phyloP scores from a whole-genome alignment of 2,888 invertebrate genomes.

The Pterobdella sp. region DNA sequence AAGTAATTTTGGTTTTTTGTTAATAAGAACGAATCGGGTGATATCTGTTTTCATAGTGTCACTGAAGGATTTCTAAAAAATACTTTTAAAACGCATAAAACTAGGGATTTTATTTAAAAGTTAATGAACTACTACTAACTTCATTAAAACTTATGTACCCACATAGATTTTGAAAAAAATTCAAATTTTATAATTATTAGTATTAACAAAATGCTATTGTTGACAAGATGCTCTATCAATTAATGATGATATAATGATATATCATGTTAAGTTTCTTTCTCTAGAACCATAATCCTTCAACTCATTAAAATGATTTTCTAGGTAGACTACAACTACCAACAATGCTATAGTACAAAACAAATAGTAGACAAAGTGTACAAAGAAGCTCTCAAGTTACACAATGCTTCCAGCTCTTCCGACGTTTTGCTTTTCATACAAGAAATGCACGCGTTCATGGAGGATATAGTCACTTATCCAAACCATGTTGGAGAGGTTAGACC shows the following conservation, averaged over 20 bases:
- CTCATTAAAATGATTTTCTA: neutral
- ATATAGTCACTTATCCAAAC: constrained; percentile 13
- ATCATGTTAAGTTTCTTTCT: no score
- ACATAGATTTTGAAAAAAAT: neutral
- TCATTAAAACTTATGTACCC: neutral
- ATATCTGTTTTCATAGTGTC: no score
- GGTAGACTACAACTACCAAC: constrained; percentile 17
- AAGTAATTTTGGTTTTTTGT: neutral
- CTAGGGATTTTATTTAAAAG: neutral
- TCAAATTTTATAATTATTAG: no score
- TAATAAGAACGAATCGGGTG: no score
- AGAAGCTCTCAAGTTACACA: neutral
- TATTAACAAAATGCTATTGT: no score
- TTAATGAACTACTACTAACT: neutral
- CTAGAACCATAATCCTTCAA: neutral
- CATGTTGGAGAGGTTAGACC: constrained; percentile 12
- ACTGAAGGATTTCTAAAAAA: no score
- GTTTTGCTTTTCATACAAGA: neutral
- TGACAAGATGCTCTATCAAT: no score
- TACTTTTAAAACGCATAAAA: no score
- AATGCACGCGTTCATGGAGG: constrained; percentile 1
- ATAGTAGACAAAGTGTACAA: constrained; percentile 5
- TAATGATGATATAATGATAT: no score
- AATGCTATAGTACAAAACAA: neutral
- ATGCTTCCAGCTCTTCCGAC: constrained; percentile 6